These are phyloP conservation scores for Apostichopus californicus DNA, from an alignment of 35 echinoderm and acorn worm genomes.

Conservation along the genomic window DNA sequence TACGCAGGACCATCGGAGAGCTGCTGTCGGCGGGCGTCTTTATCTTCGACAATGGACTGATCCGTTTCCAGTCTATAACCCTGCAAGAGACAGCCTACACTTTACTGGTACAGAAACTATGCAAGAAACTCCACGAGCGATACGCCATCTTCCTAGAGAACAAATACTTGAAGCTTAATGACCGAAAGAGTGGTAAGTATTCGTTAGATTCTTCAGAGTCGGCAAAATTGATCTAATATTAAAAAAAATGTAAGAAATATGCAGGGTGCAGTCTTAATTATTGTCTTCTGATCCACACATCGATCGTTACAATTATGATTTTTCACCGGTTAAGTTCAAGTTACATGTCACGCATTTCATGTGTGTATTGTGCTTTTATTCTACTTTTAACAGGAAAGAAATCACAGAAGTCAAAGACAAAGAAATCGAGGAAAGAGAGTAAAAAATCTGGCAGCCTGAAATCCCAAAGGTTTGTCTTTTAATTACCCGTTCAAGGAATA, in stretches of 20 bases:
- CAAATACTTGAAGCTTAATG: conserved; percentile 54
- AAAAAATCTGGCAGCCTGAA: neutral
- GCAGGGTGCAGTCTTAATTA: too few species aligned
- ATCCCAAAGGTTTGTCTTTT: neutral
- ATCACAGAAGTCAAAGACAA: neutral
- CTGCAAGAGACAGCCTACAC: conserved; percentile 90
- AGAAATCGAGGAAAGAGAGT: neutral
- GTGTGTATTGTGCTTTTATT: neutral
- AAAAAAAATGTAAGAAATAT: too few species aligned
- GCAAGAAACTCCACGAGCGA: conserved; percentile 84
- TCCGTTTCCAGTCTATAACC: conserved; percentile 76
- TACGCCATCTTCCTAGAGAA: conserved; percentile 85
- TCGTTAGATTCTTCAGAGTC: neutral
- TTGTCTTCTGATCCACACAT: too few species aligned
- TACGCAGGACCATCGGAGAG: conserved; percentile 60
- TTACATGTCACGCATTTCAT: too few species aligned
- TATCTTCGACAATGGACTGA: conserved; percentile 36
- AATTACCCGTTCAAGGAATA: neutral
- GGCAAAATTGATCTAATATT: too few species aligned
- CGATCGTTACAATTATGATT: too few species aligned
- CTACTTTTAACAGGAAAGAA: neutral
- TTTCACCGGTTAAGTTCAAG: too few species aligned
- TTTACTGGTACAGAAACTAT: conserved; percentile 75
- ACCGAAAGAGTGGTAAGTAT: conserved; percentile 3
- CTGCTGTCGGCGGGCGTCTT: conserved; percentile 58